Conservation (phyloP, 2,797 vertebrate species). For the Lutjanus argentimaculatus region DNA sequence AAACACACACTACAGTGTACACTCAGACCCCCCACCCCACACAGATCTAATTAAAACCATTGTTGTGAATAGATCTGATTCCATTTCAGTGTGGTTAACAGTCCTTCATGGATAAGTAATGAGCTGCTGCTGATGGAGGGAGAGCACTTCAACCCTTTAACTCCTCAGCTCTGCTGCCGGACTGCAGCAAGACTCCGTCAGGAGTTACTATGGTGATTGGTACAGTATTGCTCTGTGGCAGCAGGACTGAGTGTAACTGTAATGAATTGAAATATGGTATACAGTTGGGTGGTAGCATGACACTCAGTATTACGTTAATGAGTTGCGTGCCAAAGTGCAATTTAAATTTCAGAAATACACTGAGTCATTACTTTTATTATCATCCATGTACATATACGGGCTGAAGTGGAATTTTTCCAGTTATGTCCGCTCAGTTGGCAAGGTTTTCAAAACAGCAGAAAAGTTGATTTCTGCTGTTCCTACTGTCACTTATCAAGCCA, state of each 20-base stretch:
- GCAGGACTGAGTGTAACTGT: conserved; percentile 40
- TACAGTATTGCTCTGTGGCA: conserved; percentile 50
- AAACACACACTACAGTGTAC: conserved; percentile 27
- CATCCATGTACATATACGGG: background rate
- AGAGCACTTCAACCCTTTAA: conserved; percentile 71
- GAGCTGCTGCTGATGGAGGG: conserved; percentile 69
- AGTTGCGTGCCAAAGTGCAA: conserved; percentile 3
- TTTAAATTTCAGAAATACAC: conserved; percentile 14
- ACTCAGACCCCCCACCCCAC: conserved; percentile 29
- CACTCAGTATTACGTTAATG: conserved; percentile 17
- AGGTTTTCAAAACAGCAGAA: background rate
- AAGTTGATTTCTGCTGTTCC: conserved; percentile 9
- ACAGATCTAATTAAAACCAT: conserved; percentile 82
- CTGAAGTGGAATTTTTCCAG: background rate
- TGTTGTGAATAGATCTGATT: conserved; percentile 83
- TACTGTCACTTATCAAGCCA: conserved; percentile 1
- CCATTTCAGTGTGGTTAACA: conserved; percentile 83
- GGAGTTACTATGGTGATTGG: conserved; percentile 68
- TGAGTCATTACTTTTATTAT: conserved; percentile 22
- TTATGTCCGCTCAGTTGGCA: conserved; percentile 1
- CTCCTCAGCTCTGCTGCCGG: conserved; percentile 58
- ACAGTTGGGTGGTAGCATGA: conserved; percentile 5
- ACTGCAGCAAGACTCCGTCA: conserved; percentile 62
- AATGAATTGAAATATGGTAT: conserved; percentile 48
- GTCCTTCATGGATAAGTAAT: conserved; percentile 85